Conservation (phyloP, 2,113 vertebrate species). For the Zootoca vivipara region DNA sequence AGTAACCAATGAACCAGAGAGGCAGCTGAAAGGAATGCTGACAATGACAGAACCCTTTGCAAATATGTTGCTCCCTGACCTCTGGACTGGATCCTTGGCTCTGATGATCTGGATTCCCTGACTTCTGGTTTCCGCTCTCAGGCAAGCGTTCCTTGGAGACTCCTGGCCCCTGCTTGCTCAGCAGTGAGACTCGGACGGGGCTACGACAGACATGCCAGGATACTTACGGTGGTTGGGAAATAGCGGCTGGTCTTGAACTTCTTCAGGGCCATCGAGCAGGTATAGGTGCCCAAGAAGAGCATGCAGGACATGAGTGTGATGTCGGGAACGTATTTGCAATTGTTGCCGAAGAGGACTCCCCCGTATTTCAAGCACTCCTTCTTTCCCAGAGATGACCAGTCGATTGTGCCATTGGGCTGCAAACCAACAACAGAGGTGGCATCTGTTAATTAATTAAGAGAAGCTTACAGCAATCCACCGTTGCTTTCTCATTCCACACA, state of each 20-base stretch:
- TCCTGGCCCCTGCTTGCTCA: no score
- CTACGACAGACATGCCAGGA: not conserved
- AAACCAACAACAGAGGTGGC: conserved; percentile 42
- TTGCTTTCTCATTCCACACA: not conserved
- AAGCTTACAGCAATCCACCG: not conserved
- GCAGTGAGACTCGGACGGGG: no score
- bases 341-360: conserved; percentile 85
- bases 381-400: conserved; percentile 85
- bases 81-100: no score
- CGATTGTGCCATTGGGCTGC: conserved; percentile 76
- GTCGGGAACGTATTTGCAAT: conserved; percentile 90
- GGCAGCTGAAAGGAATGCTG: no score
- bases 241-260: conserved; percentile 97
- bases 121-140: no score
- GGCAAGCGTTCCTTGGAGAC: no score
- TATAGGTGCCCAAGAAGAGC: conserved; percentile 97
- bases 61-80: no score
- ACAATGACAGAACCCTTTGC: no score
- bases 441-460: no score
- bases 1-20: no score
- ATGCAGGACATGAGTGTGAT: conserved; percentile 97
- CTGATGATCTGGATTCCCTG: no score
- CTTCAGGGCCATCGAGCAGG: conserved; percentile 95
- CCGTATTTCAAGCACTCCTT: conserved; percentile 87
- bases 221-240: conserved; percentile 95